phyloP scores from a whole-genome alignment of 2,888 invertebrate genomes.

The Thysanoteuthis rhombus region DNA sequence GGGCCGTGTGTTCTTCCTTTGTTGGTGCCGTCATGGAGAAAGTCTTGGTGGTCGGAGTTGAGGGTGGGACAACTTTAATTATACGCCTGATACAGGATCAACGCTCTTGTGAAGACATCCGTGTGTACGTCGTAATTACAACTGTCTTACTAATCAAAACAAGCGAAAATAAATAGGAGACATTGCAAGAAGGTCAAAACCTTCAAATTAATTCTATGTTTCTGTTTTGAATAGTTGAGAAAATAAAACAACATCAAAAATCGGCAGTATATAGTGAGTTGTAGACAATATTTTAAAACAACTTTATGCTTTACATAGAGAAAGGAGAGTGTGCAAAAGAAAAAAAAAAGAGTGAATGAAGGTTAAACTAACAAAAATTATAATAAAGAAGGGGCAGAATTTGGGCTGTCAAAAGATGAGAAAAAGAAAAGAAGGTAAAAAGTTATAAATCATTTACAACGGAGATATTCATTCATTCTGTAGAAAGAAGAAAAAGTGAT shows the following conservation, averaged over 20 bases:
- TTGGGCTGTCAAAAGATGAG: not conserved
- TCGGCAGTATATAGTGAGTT: not conserved
- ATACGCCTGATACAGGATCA: not conserved
- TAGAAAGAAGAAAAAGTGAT: not conserved
- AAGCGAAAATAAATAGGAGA: not conserved
- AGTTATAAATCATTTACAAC: not conserved
- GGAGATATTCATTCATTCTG: not conserved
- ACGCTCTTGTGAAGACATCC: not conserved
- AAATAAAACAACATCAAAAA: not conserved
- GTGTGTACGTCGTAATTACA: not conserved
- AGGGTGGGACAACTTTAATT: not conserved
- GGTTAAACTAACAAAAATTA: not conserved
- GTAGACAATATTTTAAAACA: not conserved
- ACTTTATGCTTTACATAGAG: not conserved
- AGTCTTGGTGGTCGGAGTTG: not conserved
- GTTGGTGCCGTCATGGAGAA: not conserved
- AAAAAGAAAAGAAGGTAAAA: not conserved
- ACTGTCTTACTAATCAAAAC: not conserved
- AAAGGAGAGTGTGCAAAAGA: not conserved
- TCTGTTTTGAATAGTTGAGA: not conserved
- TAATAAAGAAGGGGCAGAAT: not conserved
- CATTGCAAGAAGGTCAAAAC: not conserved
- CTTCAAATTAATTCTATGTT: not conserved
- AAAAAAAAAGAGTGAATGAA: not conserved
- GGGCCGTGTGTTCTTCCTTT: not conserved